Percentiles rank a stretch among this genome's conserved stretches.
These are phyloP conservation scores for Sminthurinus aureus DNA, from an alignment of 2,888 invertebrate genomes.

Conservation along the genomic window DNA sequence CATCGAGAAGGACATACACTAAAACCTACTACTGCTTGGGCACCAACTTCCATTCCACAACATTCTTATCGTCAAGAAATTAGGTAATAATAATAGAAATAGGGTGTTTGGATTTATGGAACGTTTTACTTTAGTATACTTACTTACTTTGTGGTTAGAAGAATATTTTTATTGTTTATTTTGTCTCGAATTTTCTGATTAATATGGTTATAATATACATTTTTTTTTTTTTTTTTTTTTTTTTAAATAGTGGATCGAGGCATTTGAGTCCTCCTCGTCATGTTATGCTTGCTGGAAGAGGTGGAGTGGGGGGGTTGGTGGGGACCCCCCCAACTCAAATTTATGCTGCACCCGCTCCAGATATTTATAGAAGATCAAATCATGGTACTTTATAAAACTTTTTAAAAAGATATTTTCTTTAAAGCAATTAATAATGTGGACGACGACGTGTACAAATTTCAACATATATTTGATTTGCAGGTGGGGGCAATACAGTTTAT, in stretches of 20 bases:
- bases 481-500: constrained; percentile 57
- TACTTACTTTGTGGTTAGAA: neutral
- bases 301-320: constrained; percentile 55
- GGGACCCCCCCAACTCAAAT: constrained; percentile 53
- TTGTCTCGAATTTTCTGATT: too few species aligned
- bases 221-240: constrained; percentile 2
- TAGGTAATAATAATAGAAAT: constrained; percentile 36
- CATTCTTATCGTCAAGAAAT: constrained; percentile 56
- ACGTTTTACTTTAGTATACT: neutral
- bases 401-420: too few species aligned
- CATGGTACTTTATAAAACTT: too few species aligned
- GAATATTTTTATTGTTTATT: neutral
- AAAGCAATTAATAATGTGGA: too few species aligned
- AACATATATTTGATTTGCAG: constrained; percentile 37
- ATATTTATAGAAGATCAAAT: constrained; percentile 53
- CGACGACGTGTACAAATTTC: too few species aligned
- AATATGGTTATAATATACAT: neutral
- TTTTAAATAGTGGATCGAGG: constrained; percentile 46
- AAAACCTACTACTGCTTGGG: constrained; percentile 55
- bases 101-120: neutral
- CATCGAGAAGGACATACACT: constrained; percentile 57
- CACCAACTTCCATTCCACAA: constrained; percentile 50
- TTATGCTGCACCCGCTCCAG: constrained; percentile 56
- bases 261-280: constrained; percentile 58
- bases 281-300: constrained; percentile 54